These are phyloP conservation scores for Periophthalmodon schlosseri DNA, from an alignment of 2,113 vertebrate genomes.

Conservation along the genomic window DNA sequence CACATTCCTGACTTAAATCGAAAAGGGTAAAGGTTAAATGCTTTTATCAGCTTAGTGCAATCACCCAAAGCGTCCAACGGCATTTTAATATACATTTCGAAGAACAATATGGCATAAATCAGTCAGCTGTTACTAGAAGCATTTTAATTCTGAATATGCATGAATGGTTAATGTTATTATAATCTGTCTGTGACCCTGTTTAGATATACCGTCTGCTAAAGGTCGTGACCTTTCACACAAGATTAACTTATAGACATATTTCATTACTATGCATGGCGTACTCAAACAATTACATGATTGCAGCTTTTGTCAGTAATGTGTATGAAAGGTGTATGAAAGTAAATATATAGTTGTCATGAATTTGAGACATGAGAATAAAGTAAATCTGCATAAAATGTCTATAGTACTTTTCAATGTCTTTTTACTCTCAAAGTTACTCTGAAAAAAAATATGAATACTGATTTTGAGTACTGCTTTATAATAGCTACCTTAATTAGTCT, in stretches of 20 bases:
- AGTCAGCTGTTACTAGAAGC: neutral
- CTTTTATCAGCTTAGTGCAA: neutral
- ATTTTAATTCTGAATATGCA: neutral
- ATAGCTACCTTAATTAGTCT: too few relatives aligned
- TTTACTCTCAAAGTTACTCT: too few relatives aligned
- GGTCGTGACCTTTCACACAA: constrained; percentile 18
- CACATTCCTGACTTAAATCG: neutral
- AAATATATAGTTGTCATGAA: too few relatives aligned
- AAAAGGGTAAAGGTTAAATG: neutral
- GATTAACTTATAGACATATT: constrained; percentile 9
- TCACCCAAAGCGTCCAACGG: neutral
- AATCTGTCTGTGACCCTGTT: constrained; percentile 34
- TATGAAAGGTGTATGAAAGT: neutral
- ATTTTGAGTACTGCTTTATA: too few relatives aligned
- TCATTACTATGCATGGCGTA: neutral
- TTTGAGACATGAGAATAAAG: too few relatives aligned
- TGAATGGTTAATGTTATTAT: constrained; percentile 8
- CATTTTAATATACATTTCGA: constrained; percentile 1
- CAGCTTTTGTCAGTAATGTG: neutral
- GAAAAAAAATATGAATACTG: too few relatives aligned
- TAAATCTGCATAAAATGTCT: too few relatives aligned
- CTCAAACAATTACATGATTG: neutral
- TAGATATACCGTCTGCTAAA: constrained; percentile 21
- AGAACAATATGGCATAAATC: neutral
- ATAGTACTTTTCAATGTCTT: too few relatives aligned